Evolutionary conservation across 2,888 invertebrate species (phyloP).

Genomic region (Drosophila antonietae): DNA sequence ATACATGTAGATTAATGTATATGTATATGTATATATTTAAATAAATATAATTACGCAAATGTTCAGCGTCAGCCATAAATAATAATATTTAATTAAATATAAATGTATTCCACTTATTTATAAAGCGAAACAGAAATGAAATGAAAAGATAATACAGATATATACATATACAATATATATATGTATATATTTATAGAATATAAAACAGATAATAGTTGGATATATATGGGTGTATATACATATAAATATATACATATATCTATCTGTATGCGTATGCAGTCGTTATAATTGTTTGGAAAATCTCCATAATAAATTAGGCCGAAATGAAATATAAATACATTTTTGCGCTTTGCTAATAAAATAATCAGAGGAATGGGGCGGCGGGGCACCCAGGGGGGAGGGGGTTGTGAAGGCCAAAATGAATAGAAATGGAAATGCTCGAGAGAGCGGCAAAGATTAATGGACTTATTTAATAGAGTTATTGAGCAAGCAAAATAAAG

Average conservation of each 20-base stretch:
- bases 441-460: conserved; percentile 55
- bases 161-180: conserved; percentile 4
- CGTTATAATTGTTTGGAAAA: conserved; percentile 50
- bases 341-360: conserved; percentile 59
- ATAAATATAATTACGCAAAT: conserved; percentile 72
- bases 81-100: conserved; percentile 79
- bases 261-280: conserved; percentile 2
- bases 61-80: conserved; percentile 62
- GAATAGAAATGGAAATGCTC: conserved; percentile 55
- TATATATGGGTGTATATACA: background rate
- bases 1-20: background rate
- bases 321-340: conserved; percentile 65
- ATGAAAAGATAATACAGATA: conserved; percentile 36
- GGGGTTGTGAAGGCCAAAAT: conserved; percentile 30
- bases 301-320: conserved; percentile 59
- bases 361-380: conserved; percentile 17
- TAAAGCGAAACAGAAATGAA: conserved; percentile 52
- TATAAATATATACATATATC: background rate
- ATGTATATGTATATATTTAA: conserved; percentile 43
- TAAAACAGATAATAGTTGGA: conserved; percentile 13
- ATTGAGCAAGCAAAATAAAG: conserved; percentile 44
- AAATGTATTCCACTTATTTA: conserved; percentile 63
- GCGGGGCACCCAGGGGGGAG: background rate
- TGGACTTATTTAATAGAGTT: conserved; percentile 60
- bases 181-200: conserved; percentile 7